These are phyloP conservation scores for human (Homo sapiens) DNA, from an alignment of 2,113 vertebrate species.

Conservation along the genomic window GRCh38 chr14:33304501-33305000, in stretches of 20 bases:
- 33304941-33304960: constrained; percentile 63
- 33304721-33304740: neutral
- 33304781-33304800: neutral
- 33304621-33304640: constrained; percentile 27
- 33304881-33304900: constrained; percentile 61
- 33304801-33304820: constrained; percentile 52
- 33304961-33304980: constrained; percentile 52
- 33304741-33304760: neutral
- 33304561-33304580: neutral
- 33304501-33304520: neutral
- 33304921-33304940: constrained; percentile 55
- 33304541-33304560: neutral
- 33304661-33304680: constrained; percentile 40
- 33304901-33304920: constrained; percentile 71
- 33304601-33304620: neutral
- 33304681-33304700: constrained; percentile 14
- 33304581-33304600: neutral
- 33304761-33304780: neutral
- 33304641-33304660: neutral
- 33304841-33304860: constrained; percentile 45
- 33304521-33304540: neutral
- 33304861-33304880: neutral
- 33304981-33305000: constrained; percentile 50
- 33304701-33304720: neutral
- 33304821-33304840: neutral